phyloP scores from a whole-genome alignment of 1,140 invertebrate genomes.

The Cydia splendana region DNA sequence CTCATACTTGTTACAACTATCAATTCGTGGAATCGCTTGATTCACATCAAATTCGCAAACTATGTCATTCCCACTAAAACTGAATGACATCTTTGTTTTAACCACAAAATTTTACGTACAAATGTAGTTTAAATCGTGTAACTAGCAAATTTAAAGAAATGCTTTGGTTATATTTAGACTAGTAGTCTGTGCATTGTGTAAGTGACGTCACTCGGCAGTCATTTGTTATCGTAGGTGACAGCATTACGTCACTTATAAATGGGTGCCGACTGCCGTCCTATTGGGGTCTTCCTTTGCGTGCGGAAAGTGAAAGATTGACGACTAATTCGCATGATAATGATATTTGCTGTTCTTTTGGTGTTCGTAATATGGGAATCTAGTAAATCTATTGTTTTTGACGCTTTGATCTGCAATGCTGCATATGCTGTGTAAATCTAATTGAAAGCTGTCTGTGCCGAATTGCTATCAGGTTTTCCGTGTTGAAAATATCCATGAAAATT shows the following conservation, averaged over 20 bases:
- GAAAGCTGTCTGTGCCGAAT: neutral
- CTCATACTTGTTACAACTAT: neutral
- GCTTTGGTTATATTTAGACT: neutral
- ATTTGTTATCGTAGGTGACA: slow-evolving; percentile 21
- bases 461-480: neutral
- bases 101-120: too few species aligned
- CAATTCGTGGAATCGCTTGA: neutral
- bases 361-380: neutral
- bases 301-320: slow-evolving; percentile 3
- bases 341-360: neutral
- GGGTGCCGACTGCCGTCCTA: slow-evolving; percentile 5
- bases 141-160: neutral
- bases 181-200: slow-evolving; percentile 1
- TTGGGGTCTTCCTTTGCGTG: slow-evolving; percentile 29
- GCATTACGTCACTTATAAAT: slow-evolving; percentile 20
- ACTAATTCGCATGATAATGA: slow-evolving; percentile 16
- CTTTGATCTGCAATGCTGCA: neutral
- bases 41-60: neutral
- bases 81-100: too few species aligned
- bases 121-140: too few species aligned
- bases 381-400: neutral
- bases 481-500: neutral
- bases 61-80: neutral
- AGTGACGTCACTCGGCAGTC: slow-evolving; percentile 19
- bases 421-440: neutral